Base-by-base conservation (phyloP, 2,113 vertebrate genomes). In the Phyllostomus discolor region DNA sequence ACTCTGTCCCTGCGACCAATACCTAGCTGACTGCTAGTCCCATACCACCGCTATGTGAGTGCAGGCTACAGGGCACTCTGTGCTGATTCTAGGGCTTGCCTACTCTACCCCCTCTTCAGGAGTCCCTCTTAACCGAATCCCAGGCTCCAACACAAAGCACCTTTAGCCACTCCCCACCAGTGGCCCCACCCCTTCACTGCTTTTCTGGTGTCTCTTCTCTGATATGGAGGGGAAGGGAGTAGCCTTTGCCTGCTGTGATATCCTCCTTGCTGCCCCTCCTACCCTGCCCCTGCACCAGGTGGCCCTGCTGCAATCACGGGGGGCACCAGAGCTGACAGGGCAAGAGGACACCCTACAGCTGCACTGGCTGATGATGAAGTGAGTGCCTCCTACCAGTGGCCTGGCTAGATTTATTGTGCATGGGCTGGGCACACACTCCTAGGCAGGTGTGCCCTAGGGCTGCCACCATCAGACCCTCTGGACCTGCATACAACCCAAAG, bases 261-360 rank as follows among this genome's bases (percentile, higher is more conserved):
- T 1, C 35, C 38, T 80, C 22, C 31, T 12, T 2, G 9, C 9
- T 22, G 22, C 20, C 62, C 35, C 14, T 26, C 43, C 12, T 33
- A 28, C 8, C 43, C 12, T 33, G 35, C 8, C 41, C 64, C 41
- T 31, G 35, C 22, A 31, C 66, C 82, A 98, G 97, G 97, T 97
- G 85, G 96, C 97, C 48, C 91, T 94, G 76, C 85, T 98, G 93
- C 97, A 97, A 91, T 97, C 82, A 95, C 93, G 96, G 89, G 89
- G 62, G 73, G 54, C 82, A 0, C 95, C 97, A 2, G 97, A 96
- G 80, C 43, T 94, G 94, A 46, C 22, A 0, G 54, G 3, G 43
- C 95, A 92, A 48, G 93, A 97, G 17, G 89, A 94, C 7, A 5
- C 62, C 9, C 16, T 28, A 2, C 57, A 82, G 73, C 75, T 15